Base-by-base conservation (phyloP, 2,888 invertebrate species). In the Epirrita christyi region DNA sequence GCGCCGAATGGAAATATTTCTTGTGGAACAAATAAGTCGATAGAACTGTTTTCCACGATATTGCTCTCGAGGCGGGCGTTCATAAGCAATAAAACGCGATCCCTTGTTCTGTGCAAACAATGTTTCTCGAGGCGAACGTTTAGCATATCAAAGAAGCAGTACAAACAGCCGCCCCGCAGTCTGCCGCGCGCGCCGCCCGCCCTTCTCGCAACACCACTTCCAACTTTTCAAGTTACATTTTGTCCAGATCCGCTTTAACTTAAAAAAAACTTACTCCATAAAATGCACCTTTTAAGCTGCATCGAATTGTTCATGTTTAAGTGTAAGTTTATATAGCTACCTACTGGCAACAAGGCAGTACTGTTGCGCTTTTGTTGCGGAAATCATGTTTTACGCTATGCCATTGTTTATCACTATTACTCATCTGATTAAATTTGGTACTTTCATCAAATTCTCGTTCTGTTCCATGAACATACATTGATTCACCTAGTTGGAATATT, bases 121-220 rank as follows among this genome's bases (percentile, higher is more conserved):
- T 77, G 78, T 80, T 77, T 69, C 73, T 77, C 70, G 70, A 68
- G 68, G 72, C 71, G 66, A 76, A 66, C 69, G 77, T 76, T 84
- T 83, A 80, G 76, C 81, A 83, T 84, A 73, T 81, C 83, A 81
- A 82, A 83, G 80, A 73, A 73, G 63, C 65, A 63, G 65, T 67
- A 67, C 57, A 64, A 70, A 64, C 66, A 47, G 56, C 56, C 65
- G 63, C 63, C 61, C 54, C 66, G 58, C 69, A 65, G 68, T 63
- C 66, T 59, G 53, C 59, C 47, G 38, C 55, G 44, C 59, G 29
- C 54, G 46, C 44, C 36, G 27, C 51, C 55, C 48, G 52, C 29
- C 43, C 46, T 49, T 40, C 58, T 50, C 52, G 50, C 55, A 62
- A 57, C 59, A 44, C 48, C 56, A 51, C 56, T 70, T 68, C 53